phyloP scores from a whole-genome alignment of 2,797 vertebrate genomes.

The Chromobotia macracanthus region DNA sequence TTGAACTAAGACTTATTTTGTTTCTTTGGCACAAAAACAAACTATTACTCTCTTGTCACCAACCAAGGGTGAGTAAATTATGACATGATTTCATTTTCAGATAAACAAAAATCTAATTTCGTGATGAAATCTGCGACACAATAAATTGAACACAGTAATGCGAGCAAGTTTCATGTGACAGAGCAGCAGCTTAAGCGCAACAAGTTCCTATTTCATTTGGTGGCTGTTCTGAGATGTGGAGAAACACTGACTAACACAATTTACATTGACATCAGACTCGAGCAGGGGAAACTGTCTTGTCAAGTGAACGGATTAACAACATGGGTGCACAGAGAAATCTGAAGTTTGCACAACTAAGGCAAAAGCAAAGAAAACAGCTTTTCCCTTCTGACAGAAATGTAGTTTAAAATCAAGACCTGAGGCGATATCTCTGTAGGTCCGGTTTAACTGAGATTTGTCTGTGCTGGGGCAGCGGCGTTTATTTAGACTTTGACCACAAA shows the following conservation, averaged over 20 bases:
- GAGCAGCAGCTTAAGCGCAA: no score
- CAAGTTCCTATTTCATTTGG: neutral
- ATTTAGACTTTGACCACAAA: constrained; percentile 25
- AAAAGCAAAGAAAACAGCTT: constrained; percentile 27
- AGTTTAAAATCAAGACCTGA: constrained; percentile 37
- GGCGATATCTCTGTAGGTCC: constrained; percentile 39
- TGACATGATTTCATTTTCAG: neutral
- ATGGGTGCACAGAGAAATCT: constrained; percentile 7
- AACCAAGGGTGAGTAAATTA: neutral
- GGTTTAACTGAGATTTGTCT: constrained; percentile 40
- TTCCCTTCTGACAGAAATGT: constrained; percentile 43
- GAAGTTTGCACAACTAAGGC: constrained; percentile 29
- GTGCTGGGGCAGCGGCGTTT: neutral
- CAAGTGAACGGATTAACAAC: constrained; percentile 21
- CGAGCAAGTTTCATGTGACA: neutral
- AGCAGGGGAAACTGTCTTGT: constrained; percentile 14
- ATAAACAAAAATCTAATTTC: neutral
- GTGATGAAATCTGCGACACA: neutral
- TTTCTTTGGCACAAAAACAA: neutral
- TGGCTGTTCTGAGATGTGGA: neutral
- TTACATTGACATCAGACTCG: constrained; percentile 10
- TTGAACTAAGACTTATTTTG: no score
- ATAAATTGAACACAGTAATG: constrained; percentile 6
- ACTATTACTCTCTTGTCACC: neutral
- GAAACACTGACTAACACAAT: constrained; percentile 16